These are phyloP conservation scores for Clanis bilineata DNA, from an alignment of 2,888 invertebrate species.

Conservation along the genomic window DNA sequence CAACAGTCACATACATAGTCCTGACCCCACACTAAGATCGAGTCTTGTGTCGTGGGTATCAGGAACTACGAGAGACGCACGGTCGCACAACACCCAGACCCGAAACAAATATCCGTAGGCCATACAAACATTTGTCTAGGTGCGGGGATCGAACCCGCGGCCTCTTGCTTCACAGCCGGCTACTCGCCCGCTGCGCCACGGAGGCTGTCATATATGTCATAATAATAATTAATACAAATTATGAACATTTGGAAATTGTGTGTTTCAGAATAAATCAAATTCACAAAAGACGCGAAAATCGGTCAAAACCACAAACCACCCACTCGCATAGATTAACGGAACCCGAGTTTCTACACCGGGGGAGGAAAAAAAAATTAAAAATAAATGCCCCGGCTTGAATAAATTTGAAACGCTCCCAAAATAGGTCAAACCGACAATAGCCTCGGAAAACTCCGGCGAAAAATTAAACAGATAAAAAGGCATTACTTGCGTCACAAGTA, in stretches of 20 bases:
- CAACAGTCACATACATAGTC: no score
- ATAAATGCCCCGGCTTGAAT: constrained; percentile 17
- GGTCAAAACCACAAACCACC: background rate
- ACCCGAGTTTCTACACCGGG: constrained; percentile 15
- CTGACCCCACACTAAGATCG: no score
- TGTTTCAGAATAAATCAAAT: background rate
- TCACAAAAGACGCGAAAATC: background rate
- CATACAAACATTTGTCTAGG: no score
- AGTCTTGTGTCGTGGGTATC: no score
- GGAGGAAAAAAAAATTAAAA: constrained; percentile 19
- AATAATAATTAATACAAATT: background rate
- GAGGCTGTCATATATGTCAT: background rate
- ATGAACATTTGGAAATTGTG: background rate
- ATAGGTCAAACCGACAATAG: constrained; percentile 38
- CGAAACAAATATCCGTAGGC: no score
- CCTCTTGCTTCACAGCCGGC: no score
- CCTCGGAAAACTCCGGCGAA: constrained; percentile 29
- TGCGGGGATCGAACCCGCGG: no score
- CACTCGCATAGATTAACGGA: constrained; percentile 18
- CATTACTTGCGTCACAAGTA: constrained; percentile 65
- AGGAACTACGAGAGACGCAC: no score
- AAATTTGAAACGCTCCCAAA: constrained; percentile 23
- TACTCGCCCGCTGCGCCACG: no score
- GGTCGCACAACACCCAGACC: no score
- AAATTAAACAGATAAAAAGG: constrained; percentile 68